Conservation (phyloP, 2,888 invertebrate genomes). For the Luffia ferchaultella region DNA sequence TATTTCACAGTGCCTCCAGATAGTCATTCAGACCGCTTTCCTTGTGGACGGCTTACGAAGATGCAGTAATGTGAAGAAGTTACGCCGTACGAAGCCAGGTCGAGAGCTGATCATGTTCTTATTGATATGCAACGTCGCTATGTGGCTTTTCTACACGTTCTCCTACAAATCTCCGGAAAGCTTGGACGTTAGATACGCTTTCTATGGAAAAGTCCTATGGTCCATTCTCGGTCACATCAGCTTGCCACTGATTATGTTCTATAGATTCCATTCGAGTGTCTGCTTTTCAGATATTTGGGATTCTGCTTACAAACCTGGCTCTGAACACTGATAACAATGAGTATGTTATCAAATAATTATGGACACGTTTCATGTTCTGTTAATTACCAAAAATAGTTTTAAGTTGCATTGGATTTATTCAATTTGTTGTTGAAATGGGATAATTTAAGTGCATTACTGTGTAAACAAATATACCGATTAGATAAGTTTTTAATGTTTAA, state of each 20-base stretch:
- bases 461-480: too few relatives aligned
- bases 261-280: conserved; percentile 80
- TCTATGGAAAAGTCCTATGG: conserved; percentile 76
- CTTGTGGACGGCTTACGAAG: conserved; percentile 78
- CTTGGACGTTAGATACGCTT: conserved; percentile 67
- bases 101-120: conserved; percentile 80
- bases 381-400: too few relatives aligned
- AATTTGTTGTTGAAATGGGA: too few relatives aligned
- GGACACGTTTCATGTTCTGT: too few relatives aligned
- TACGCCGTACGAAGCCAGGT: conserved; percentile 75
- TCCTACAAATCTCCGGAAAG: conserved; percentile 60
- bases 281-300: conserved; percentile 83
- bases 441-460: too few relatives aligned
- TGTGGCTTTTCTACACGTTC: conserved; percentile 82
- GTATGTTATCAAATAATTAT: too few relatives aligned
- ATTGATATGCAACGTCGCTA: conserved; percentile 76
- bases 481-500: too few relatives aligned
- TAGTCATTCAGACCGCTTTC: conserved; percentile 76
- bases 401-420: too few relatives aligned
- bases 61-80: conserved; percentile 71
- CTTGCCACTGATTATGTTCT: conserved; percentile 79
- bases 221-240: conserved; percentile 77
- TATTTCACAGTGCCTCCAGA: conserved; percentile 69
- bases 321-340: conserved; percentile 30
- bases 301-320: conserved; percentile 72